phyloP scores from a whole-genome alignment of 2,113 vertebrate species.

The Cochlearius cochlearius region DNA sequence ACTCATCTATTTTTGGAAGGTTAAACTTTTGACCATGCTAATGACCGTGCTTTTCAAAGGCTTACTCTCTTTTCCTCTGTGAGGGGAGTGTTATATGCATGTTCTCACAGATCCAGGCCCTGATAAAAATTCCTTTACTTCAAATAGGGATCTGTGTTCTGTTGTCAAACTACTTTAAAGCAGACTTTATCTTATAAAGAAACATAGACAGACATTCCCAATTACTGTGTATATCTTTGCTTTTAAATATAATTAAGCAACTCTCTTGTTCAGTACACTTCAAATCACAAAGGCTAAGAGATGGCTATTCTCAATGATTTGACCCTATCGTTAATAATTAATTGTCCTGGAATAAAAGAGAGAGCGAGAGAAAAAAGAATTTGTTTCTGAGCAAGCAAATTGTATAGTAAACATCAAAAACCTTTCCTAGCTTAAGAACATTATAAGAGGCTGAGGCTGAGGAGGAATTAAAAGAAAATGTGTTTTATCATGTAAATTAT shows the following conservation, averaged over 20 bases:
- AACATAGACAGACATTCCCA: not conserved
- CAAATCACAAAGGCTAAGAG: constrained; percentile 32
- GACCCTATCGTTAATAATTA: not conserved
- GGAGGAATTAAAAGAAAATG: not conserved
- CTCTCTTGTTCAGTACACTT: not conserved
- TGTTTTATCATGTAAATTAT: not conserved
- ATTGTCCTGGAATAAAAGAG: not conserved
- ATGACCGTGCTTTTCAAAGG: not conserved
- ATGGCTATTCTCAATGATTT: not conserved
- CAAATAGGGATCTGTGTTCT: not conserved
- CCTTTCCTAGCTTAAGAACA: not conserved
- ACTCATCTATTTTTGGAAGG: not conserved
- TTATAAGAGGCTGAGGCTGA: not conserved
- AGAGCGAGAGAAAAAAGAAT: not conserved
- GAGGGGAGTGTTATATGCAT: not conserved
- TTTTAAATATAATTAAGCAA: not conserved
- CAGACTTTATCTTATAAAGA: not conserved
- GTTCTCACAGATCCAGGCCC: not conserved
- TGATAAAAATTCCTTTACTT: not conserved
- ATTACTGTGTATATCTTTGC: not conserved
- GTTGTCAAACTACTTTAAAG: not conserved
- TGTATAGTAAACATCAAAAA: not conserved
- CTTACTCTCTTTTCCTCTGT: not conserved
- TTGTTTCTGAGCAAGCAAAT: not conserved
- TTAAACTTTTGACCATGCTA: not conserved